Conservation (phyloP, 1,140 invertebrate species). For the Scaptomyza montana region DNA sequence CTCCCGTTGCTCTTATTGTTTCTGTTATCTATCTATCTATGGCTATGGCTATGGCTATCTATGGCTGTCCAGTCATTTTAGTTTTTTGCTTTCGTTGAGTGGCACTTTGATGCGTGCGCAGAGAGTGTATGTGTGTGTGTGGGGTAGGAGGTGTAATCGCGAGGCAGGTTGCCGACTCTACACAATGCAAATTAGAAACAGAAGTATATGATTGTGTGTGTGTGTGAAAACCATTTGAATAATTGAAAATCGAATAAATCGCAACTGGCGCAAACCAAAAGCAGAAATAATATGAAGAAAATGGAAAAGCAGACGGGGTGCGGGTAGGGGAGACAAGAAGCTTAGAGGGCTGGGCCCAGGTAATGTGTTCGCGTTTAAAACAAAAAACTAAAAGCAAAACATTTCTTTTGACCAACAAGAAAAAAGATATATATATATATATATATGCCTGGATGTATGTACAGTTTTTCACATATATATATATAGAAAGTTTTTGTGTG, state of each 20-base stretch:
- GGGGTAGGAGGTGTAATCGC: neutral
- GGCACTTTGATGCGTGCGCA: slow-evolving; percentile 72
- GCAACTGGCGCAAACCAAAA: slow-evolving; percentile 12
- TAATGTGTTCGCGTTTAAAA: slow-evolving; percentile 31
- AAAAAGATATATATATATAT: slow-evolving; percentile 4
- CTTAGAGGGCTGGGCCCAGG: neutral
- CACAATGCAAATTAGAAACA: slow-evolving; percentile 71
- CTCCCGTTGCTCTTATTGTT: slow-evolving; percentile 29
- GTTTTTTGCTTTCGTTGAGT: slow-evolving; percentile 62
- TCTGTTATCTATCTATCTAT: slow-evolving; percentile 49
- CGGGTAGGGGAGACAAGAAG: neutral
- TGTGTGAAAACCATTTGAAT: slow-evolving; percentile 75
- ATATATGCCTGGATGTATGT: neutral
- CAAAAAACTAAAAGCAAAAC: neutral
- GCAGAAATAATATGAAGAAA: slow-evolving; percentile 42
- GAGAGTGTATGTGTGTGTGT: neutral
- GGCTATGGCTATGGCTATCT: too few relatives aligned
- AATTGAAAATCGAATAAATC: slow-evolving; percentile 80
- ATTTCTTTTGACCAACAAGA: too few relatives aligned
- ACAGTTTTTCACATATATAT: slow-evolving; percentile 9
- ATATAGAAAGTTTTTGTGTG: slow-evolving; percentile 5
- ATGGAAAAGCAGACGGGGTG: slow-evolving; percentile 9
- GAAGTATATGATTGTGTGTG: slow-evolving; percentile 31
- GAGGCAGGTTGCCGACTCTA: slow-evolving; percentile 11
- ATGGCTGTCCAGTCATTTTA: slow-evolving; percentile 51